Evolutionary conservation across 1,140 invertebrate genomes (phyloP).

Genomic region (Drosophila teissieri): DNA sequence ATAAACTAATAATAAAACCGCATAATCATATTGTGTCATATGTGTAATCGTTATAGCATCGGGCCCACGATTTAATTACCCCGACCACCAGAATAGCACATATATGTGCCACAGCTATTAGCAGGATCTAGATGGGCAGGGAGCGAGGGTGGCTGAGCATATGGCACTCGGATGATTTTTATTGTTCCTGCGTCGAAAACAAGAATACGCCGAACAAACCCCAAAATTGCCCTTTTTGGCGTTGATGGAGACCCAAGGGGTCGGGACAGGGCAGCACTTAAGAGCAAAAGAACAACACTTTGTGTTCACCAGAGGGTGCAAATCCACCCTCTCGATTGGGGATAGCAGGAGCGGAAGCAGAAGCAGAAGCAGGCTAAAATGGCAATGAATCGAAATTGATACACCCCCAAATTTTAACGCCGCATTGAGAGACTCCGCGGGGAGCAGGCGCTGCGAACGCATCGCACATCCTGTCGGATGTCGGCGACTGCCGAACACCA

Average conservation of each 20-base stretch:
- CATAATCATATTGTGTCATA: conserved; percentile 55
- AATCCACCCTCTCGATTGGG: conserved; percentile 71
- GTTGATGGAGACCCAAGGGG: conserved; percentile 11
- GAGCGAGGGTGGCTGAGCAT: conserved; percentile 41
- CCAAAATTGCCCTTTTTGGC: conserved; percentile 60
- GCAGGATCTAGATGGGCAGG: conserved; percentile 7
- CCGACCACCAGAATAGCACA: conserved; percentile 32
- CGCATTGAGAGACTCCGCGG: conserved; percentile 65
- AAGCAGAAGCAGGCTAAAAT: conserved; percentile 28
- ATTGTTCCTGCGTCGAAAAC: conserved; percentile 40
- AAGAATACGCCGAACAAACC: conserved; percentile 54
- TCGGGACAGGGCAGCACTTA: conserved; percentile 52
- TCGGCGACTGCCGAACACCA: conserved; percentile 39
- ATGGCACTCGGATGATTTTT: conserved; percentile 59
- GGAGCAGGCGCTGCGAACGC: conserved; percentile 40
- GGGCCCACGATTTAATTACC: conserved; percentile 47
- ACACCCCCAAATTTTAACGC: conserved; percentile 75
- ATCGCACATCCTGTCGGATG: conserved; percentile 52
- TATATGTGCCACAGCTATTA: conserved; percentile 19
- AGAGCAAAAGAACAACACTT: conserved; percentile 74
- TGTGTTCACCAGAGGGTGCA: conserved; percentile 47
- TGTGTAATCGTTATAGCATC: conserved; percentile 45
- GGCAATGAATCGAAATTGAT: conserved; percentile 82
- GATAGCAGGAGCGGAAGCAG: conserved; percentile 13
- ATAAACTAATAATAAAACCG: conserved; percentile 60